Percentiles rank a stretch among this genome's conserved stretches.
These are phyloP conservation scores for Danaus plexippus DNA, from an alignment of 1,140 invertebrate genomes.

Conservation along the genomic window DNA sequence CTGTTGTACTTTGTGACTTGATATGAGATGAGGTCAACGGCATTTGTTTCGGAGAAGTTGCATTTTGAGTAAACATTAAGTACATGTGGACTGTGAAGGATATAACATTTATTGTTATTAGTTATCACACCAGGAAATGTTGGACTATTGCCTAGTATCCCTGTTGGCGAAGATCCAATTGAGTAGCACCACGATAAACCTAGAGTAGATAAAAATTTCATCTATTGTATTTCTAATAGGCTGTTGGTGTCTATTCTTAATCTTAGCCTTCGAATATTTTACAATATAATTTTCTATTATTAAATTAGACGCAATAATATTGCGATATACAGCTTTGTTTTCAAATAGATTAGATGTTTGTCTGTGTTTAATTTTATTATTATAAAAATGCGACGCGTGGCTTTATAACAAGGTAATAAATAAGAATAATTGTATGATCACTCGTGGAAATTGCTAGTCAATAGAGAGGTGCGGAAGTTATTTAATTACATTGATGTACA, in stretches of 20 bases:
- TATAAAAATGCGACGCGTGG: neutral
- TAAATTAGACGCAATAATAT: too few relatives aligned
- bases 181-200: too few relatives aligned
- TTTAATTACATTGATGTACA: constrained; percentile 27
- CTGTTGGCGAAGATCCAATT: constrained; percentile 42
- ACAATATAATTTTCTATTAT: too few relatives aligned
- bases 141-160: constrained; percentile 48
- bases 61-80: constrained; percentile 19
- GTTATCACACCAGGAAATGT: constrained; percentile 53
- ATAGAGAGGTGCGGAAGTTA: constrained; percentile 29
- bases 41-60: constrained; percentile 32
- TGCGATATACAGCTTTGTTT: too few relatives aligned
- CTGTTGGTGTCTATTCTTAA: too few relatives aligned
- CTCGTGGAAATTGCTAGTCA: constrained; percentile 18
- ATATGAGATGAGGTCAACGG: constrained; percentile 27
- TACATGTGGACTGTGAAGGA: constrained; percentile 28
- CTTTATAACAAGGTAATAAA: constrained; percentile 7
- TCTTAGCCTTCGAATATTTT: too few relatives aligned
- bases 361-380: too few relatives aligned
- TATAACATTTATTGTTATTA: constrained; percentile 32
- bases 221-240: too few relatives aligned
- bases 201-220: too few relatives aligned
- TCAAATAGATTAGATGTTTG: too few relatives aligned
- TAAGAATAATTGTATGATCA: constrained; percentile 7
- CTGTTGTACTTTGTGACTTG: constrained; percentile 30